Conservation (phyloP, 2,113 vertebrate species). For the Vidua chalybeata region DNA sequence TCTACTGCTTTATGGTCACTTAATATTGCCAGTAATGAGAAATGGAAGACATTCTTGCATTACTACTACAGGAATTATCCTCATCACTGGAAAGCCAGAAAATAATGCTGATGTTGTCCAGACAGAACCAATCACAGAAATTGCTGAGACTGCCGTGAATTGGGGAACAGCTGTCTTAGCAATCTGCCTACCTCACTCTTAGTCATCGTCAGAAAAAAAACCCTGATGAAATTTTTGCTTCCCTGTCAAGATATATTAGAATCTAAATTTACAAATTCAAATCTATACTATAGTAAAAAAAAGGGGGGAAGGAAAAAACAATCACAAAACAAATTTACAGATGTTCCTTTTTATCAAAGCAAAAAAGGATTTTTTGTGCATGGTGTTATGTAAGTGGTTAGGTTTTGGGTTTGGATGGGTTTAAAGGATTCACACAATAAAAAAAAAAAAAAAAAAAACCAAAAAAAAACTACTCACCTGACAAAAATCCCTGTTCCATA, state of each 20-base stretch:
- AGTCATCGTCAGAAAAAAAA: neutral
- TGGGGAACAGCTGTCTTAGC: neutral
- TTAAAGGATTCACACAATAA: neutral
- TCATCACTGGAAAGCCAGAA: neutral
- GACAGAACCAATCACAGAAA: neutral
- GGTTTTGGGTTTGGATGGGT: neutral
- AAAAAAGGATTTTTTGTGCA: fast-evolving
- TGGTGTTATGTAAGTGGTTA: neutral
- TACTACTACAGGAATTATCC: neutral
- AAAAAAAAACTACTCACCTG: neutral
- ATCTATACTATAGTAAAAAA: neutral
- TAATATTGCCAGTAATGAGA: neutral
- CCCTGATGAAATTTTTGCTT: neutral
- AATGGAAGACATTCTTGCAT: neutral
- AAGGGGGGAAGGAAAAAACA: neutral
- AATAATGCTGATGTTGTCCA: neutral
- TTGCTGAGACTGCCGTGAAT: neutral
- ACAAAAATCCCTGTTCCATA: neutral
- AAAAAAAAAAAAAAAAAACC: neutral
- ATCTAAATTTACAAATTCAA: neutral
- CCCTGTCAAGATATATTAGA: neutral
- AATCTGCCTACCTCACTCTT: neutral
- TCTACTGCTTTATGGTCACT: neutral
- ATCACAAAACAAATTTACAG: neutral
- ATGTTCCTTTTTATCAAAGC: neutral